Conservation (phyloP, 2,888 invertebrate genomes). For the Penaeus monodon region DNA sequence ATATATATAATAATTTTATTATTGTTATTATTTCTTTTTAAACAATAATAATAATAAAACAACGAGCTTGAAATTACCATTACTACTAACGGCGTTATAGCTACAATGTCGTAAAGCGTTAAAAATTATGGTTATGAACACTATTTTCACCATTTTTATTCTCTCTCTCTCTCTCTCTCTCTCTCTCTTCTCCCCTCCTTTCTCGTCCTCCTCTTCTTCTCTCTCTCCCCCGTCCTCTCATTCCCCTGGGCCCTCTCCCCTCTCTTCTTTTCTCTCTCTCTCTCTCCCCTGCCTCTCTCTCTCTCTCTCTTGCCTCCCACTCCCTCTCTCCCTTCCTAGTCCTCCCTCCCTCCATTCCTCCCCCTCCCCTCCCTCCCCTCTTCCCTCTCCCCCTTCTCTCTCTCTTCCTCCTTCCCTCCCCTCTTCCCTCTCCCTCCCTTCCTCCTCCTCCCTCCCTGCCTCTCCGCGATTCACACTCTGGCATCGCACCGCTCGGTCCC, state of each 20-base stretch:
- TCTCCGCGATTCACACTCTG: no score
- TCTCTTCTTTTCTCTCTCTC: neutral
- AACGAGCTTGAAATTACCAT: no score
- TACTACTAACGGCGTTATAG: no score
- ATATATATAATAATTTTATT: no score
- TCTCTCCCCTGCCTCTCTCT: neutral
- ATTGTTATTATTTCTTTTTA: no score
- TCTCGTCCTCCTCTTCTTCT: neutral
- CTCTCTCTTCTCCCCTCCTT: neutral
- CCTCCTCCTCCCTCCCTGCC: no score
- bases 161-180: neutral
- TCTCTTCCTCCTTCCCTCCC: neutral
- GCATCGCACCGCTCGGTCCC: no score
- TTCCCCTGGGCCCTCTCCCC: neutral
- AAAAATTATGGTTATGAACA: no score
- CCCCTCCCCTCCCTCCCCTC: neutral
- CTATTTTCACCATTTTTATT: neutral
- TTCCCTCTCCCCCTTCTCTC: neutral
- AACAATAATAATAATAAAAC: no score
- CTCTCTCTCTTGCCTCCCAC: neutral
- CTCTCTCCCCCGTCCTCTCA: neutral
- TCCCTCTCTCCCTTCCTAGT: neutral
- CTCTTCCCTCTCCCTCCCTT: no score
- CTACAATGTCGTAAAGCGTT: no score
- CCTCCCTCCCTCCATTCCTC: neutral